Base-by-base conservation (phyloP, 2,888 invertebrate genomes). In the Heliconius charithonia region DNA sequence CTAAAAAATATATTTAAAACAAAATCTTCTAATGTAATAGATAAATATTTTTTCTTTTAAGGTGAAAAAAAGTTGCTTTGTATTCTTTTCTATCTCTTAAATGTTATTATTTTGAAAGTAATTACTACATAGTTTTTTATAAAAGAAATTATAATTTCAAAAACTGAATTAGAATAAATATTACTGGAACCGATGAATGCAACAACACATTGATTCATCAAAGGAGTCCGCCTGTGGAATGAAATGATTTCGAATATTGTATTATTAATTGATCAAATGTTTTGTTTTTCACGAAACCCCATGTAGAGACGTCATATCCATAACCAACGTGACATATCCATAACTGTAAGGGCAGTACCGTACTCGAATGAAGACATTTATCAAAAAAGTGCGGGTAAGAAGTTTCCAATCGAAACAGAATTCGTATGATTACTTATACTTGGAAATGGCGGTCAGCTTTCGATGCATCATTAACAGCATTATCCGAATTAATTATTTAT, bases 371-470 rank as follows among this genome's bases (percentile, higher is more conserved):
- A 94, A 94, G 94, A 89, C 94, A 95, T 95, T 95, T 94, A 87
- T 51, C 89, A 91, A 92, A 94, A 92, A 92, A 92, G 86, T 86
- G 87, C 86, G 84, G 82, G 84, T 85, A 85, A 86, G 85, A 87
- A 87, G 85, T 87, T 87, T 83, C 86, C 90, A 91, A 90, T 91
- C 92, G 91, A 89, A 84, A 79, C 90, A 91, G 92, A 92, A 94
- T 94, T 91, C 92, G 88, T 90, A 91, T 90, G 91, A 93, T 92
- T 91, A 91, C 89, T 92, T 93, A 92, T 94, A 94, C 95, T 93
- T 93, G 93, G 94, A 93, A 94, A 93, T 92, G 88, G 87, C 86
- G 87, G 86, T 87, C 87, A 88, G 88, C 84, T 89, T 89, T 88
- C 88, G 89, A 86, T 88, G 88, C 89, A 89, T 92, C 93, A 93